These are phyloP conservation scores for Drosophila ohnishii DNA, from an alignment of 1,140 invertebrate species.

Conservation along the genomic window DNA sequence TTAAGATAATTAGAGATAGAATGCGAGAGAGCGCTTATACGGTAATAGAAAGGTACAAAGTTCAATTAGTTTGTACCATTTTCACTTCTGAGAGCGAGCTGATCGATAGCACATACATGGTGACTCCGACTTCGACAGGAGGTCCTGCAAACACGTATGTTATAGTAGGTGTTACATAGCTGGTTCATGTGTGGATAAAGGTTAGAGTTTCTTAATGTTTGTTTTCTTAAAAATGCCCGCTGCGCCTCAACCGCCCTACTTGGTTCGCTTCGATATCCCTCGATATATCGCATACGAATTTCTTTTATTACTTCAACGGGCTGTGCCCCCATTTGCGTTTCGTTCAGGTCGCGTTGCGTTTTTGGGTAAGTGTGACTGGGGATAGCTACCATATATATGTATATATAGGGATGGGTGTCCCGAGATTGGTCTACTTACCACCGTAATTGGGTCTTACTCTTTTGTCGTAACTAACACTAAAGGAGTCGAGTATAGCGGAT, in stretches of 20 bases:
- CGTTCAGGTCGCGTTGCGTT: conserved; percentile 60
- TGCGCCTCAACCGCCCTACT: conserved; percentile 22
- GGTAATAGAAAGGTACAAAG: conserved; percentile 77
- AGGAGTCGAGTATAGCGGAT: conserved; percentile 95
- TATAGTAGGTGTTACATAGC: conserved; percentile 50
- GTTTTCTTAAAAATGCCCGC: conserved; percentile 7
- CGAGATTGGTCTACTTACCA: conserved; percentile 88
- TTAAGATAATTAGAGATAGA: conserved; percentile 47
- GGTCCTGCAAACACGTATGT: conserved; percentile 89
- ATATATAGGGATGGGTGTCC: conserved; percentile 26
- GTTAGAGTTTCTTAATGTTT: conserved; percentile 10
- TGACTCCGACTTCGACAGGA: conserved; percentile 97
- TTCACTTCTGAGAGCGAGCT: conserved; percentile 99
- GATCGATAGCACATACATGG: conserved; percentile 99
- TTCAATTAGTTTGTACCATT: conserved; percentile 90
- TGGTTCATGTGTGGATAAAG: conserved; percentile 18
- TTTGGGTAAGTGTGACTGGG: conserved; percentile 48
- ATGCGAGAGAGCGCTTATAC: conserved; percentile 54
- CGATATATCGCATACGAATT: neutral
- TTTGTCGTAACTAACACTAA: conserved; percentile 98
- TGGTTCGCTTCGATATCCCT: conserved; percentile 4
- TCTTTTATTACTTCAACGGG: neutral
- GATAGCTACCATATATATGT: conserved; percentile 26
- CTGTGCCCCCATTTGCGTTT: conserved; percentile 56
- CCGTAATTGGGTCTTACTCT: conserved; percentile 98